Evolutionary conservation across 1,140 invertebrate species (phyloP), one percentile per base, ranked within the genome.

Genomic region (Brachionus asplanchnoidis): DNA sequence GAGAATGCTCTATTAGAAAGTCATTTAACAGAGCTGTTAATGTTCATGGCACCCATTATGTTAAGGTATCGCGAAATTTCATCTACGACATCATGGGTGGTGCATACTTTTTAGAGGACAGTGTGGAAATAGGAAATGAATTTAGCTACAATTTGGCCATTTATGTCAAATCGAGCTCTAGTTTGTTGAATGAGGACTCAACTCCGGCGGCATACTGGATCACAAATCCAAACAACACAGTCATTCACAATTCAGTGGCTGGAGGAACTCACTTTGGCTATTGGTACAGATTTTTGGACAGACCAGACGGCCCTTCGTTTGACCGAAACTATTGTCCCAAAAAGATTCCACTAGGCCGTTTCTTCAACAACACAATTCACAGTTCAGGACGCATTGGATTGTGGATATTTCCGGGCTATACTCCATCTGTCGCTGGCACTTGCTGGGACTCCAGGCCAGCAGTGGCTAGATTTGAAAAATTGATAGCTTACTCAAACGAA

Each of bases 21-120:
- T 87, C 87, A 17, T 90, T 89, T 85, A 89, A 90, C 85, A 85
- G 89, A 20, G 89, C 88, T 7, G 86, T 89, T 26, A 90, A 90
- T 85, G 85, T 90, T n/a, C 89, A 90, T 79, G 87, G 85, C 8
- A 86, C 87, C 9, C n/a, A 84, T 84, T 70, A 84, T 50, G 46
- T 84, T 3, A 84, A 44, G 7, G 50, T 84, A 12, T 66, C 68
- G 20, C 86, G 88, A 77, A 87, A 88, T 83, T 80, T 87, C 17
- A 85, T 83, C 3, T 87, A 86, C 46, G 83, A 88, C 68, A 85
- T 87, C 0, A 87, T 87, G 87, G 89, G 89, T 20, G 89, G 89
- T 2, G 88, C 89, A 8, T 85, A 89, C 56, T 90, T 89, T 86
- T 77, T 89, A 50, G 88, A 90, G 85, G 89, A 90, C 83, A 88